A percentile compares a stretch with the other conserved stretches of the same genome.
Conservation (phyloP, 2,113 vertebrate species). For the Pteruthius melanotis region DNA sequence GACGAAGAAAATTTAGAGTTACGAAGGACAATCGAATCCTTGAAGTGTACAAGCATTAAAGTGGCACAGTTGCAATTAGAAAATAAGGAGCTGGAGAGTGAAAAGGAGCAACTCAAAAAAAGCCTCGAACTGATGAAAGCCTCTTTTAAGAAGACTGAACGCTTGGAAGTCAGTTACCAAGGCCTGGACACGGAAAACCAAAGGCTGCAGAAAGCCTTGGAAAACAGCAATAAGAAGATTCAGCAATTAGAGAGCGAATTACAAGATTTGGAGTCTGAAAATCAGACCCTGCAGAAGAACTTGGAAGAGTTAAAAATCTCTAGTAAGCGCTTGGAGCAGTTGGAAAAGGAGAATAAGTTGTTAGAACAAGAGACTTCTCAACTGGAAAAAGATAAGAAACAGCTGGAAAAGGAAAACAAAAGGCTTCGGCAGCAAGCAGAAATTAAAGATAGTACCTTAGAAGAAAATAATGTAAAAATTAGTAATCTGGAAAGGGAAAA, state of each 20-base stretch:
- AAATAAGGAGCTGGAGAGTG: slow-evolving; percentile 92
- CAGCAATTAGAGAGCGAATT: slow-evolving; percentile 92
- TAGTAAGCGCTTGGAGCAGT: slow-evolving; percentile 92
- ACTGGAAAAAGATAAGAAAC: slow-evolving; percentile 96
- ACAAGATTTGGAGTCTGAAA: slow-evolving; percentile 92
- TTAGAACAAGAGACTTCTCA: slow-evolving; percentile 93
- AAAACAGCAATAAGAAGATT: slow-evolving; percentile 96
- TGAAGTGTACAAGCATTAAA: slow-evolving; percentile 84
- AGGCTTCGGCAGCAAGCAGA: slow-evolving; percentile 93
- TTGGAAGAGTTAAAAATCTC: slow-evolving; percentile 97
- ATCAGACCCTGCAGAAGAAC: slow-evolving; percentile 88
- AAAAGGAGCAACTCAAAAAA: slow-evolving; percentile 89
- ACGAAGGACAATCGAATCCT: slow-evolving; percentile 84
- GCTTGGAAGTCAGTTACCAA: slow-evolving; percentile 95
- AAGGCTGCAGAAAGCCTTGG: slow-evolving; percentile 92
- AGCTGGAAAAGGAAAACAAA: slow-evolving; percentile 96
- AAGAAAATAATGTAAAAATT: slow-evolving; percentile 89
- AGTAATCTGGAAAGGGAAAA: slow-evolving; percentile 92
- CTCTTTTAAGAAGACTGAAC: slow-evolving; percentile 91
- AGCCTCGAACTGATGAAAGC: slow-evolving; percentile 92
- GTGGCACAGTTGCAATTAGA: slow-evolving; percentile 89
- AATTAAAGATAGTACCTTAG: slow-evolving; percentile 91
- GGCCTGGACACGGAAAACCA: slow-evolving; percentile 97
- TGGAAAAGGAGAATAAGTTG: slow-evolving; percentile 91
- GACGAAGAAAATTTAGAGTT: slow-evolving; percentile 93